Evolutionary conservation across 2,797 vertebrate species (phyloP).

Genomic region (Onychomys torridus): DNA sequence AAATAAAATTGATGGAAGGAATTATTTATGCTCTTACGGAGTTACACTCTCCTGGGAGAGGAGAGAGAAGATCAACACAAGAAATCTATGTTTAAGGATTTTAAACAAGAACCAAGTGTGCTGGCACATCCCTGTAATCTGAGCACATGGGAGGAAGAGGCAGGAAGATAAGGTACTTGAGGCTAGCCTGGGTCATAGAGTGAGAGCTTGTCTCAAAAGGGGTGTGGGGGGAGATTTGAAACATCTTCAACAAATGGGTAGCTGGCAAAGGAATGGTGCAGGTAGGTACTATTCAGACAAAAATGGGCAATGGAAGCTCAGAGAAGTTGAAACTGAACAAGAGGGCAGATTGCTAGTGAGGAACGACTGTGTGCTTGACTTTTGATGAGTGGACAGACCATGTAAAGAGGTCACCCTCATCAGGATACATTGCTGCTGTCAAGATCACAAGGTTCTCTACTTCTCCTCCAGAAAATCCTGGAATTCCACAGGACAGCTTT

Average conservation of each 20-base stretch:
- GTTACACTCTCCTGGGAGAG: neutral
- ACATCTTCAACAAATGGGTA: neutral
- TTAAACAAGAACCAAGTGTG: neutral
- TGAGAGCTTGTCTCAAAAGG: neutral
- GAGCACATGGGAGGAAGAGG: neutral
- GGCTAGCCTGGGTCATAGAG: neutral
- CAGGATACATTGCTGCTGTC: neutral
- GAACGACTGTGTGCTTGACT: neutral
- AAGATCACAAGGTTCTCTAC: neutral
- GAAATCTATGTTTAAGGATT: neutral
- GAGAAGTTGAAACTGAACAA: neutral
- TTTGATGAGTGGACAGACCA: neutral
- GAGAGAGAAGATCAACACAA: neutral
- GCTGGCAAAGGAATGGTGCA: neutral
- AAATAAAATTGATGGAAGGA: conserved; percentile 21
- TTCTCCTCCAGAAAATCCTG: neutral
- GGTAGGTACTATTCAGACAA: neutral
- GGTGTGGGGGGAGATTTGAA: neutral
- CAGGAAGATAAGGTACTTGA: neutral
- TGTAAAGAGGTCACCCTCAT: fast-evolving
- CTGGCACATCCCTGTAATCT: too few relatives aligned
- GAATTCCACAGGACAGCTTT: neutral
- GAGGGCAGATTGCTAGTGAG: neutral
- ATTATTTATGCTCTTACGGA: neutral
- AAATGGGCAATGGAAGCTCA: neutral